A percentile compares a stretch with the other conserved stretches of the same genome.
phyloP scores from a whole-genome alignment of 2,113 vertebrate species.

The Cochlearius cochlearius region DNA sequence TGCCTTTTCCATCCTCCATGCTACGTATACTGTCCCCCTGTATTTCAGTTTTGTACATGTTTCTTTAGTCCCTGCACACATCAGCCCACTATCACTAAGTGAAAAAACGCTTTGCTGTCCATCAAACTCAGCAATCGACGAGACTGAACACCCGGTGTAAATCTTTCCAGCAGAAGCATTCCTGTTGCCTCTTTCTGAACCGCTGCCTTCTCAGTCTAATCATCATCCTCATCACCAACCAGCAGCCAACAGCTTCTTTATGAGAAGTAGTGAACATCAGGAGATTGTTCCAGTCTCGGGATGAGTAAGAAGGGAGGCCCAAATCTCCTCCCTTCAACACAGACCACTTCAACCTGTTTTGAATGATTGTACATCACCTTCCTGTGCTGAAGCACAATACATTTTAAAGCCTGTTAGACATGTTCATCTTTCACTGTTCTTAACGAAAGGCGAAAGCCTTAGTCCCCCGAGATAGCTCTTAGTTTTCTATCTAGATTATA shows the following conservation, averaged over 20 bases:
- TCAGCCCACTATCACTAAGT: background rate
- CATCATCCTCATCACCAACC: background rate
- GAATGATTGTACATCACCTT: background rate
- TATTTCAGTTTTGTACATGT: background rate
- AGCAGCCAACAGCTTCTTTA: background rate
- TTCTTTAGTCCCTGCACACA: background rate
- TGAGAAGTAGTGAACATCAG: background rate
- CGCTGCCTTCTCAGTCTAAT: background rate
- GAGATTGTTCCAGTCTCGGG: background rate
- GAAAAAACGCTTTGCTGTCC: background rate
- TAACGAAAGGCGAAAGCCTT: fast-evolving
- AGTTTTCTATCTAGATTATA: background rate
- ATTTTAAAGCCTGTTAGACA: background rate
- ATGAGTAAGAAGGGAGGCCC: background rate
- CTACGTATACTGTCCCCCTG: background rate
- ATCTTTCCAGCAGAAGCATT: background rate
- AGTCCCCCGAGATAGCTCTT: background rate
- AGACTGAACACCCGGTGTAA: background rate
- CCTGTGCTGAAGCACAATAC: background rate
- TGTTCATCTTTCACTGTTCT: background rate
- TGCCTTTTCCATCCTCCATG: background rate
- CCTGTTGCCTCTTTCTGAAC: background rate
- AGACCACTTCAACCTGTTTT: background rate
- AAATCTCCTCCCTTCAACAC: background rate
- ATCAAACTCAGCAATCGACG: background rate